Conservation (phyloP, 2,113 vertebrate genomes). For the Benitochromis conjunctus region DNA sequence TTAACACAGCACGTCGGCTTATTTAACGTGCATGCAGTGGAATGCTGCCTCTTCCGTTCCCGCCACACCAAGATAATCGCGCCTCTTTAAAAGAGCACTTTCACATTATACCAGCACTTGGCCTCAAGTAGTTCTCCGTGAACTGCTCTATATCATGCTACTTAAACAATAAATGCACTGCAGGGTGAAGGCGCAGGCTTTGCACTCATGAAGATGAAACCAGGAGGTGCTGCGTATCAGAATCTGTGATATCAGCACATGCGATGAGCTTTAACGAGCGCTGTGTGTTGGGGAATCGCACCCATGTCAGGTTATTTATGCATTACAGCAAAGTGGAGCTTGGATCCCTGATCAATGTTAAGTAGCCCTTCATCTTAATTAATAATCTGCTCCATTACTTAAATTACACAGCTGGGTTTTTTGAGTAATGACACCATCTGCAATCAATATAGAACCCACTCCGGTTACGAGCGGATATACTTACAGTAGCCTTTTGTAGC, state of each 20-base stretch:
- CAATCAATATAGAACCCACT: conserved; percentile 22
- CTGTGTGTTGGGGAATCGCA: conserved; percentile 10
- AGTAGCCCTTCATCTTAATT: conserved; percentile 43
- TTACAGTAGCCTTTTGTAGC: conserved; percentile 7
- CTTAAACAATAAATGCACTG: conserved; percentile 37
- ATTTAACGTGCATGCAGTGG: background rate
- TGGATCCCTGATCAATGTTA: conserved; percentile 47
- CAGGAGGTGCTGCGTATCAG: conserved; percentile 10
- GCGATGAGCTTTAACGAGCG: conserved; percentile 24
- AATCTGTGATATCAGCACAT: conserved; percentile 58
- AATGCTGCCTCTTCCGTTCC: background rate
- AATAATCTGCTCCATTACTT: conserved; percentile 51
- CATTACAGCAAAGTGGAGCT: conserved; percentile 16
- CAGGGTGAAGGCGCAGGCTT: background rate
- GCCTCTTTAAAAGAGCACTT: conserved; percentile 13
- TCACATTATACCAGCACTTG: background rate
- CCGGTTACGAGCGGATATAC: background rate
- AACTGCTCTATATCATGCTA: conserved; percentile 51
- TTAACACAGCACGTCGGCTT: background rate
- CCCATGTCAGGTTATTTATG: conserved; percentile 30
- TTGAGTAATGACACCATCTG: conserved; percentile 23
- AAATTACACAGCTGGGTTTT: conserved; percentile 32
- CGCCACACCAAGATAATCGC: background rate
- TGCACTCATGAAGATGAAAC: conserved; percentile 56
- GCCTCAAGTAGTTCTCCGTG: conserved; percentile 3